Evolutionary conservation across 2,113 vertebrate species (phyloP).

Genomic region (Genyomyrus donnyi): DNA sequence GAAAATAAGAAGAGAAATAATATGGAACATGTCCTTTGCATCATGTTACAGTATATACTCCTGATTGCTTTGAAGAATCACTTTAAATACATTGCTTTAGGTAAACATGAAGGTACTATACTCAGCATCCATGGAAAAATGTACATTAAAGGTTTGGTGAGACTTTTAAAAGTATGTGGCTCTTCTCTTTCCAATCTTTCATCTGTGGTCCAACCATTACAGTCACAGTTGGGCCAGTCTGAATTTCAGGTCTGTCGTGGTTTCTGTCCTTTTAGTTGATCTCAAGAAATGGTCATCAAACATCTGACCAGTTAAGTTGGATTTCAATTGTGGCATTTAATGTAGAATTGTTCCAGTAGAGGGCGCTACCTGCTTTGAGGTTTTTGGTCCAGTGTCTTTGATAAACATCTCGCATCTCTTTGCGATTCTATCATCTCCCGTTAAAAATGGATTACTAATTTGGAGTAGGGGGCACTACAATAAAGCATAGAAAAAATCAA

Average conservation of each 20-base stretch:
- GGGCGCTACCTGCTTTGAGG: background rate
- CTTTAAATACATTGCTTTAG: constrained; percentile 36
- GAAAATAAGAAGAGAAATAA: constrained; percentile 20
- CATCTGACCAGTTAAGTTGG: background rate
- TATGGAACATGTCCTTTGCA: constrained; percentile 35
- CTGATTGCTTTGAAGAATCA: constrained; percentile 42
- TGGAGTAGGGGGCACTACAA: background rate
- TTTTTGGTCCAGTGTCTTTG: background rate
- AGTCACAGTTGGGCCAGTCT: background rate
- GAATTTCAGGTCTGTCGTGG: background rate
- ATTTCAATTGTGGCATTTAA: background rate
- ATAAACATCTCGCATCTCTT: background rate
- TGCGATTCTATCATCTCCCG: background rate
- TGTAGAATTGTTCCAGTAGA: background rate
- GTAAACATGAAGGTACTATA: constrained; percentile 34
- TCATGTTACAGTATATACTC: constrained; percentile 39
- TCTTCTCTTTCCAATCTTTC: background rate
- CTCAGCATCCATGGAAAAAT: constrained; percentile 35
- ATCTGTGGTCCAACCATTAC: background rate
- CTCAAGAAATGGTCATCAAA: background rate
- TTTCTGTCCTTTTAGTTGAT: background rate
- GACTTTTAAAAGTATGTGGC: constrained; percentile 30
- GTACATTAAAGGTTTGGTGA: constrained; percentile 41
- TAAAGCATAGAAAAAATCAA: background rate
- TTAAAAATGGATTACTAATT: background rate